Evolutionary conservation across 2,797 vertebrate genomes (phyloP).

Genomic region (Siniperca scherzeri): DNA sequence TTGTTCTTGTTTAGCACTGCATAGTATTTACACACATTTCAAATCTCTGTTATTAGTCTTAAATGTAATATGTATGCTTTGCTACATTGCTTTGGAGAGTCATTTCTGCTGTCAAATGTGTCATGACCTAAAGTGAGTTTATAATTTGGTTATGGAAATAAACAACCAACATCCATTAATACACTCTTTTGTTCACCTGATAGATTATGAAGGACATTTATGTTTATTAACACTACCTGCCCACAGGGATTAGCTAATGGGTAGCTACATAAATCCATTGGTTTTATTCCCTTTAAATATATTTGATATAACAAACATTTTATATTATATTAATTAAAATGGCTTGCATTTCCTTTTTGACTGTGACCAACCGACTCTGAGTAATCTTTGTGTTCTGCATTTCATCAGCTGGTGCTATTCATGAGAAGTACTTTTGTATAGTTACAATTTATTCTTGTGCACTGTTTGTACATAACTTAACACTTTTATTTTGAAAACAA

Average conservation of each 20-base stretch:
- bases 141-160: background rate
- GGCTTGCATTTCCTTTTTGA: background rate
- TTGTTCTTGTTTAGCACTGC: background rate
- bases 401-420: background rate
- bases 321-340: background rate
- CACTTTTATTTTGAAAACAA: constrained; percentile 31
- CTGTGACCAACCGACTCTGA: too few species aligned
- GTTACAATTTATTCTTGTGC: background rate
- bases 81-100: background rate
- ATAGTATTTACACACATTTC: background rate
- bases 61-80: too few species aligned
- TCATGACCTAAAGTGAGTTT: background rate
- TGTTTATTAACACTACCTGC: too few species aligned
- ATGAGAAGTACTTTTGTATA: background rate
- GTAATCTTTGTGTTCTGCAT: background rate
- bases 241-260: background rate
- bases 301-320: background rate
- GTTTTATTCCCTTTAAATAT: too few species aligned
- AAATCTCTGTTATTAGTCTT: too few species aligned
- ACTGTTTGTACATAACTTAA: fast-evolving
- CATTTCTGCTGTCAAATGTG: background rate
- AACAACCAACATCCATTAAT: background rate
- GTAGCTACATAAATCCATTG: too few species aligned
- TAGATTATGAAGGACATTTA: too few species aligned
- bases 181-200: background rate